Evolutionary conservation across 1,140 invertebrate species (phyloP).

Genomic region (Ceratina australensis): DNA sequence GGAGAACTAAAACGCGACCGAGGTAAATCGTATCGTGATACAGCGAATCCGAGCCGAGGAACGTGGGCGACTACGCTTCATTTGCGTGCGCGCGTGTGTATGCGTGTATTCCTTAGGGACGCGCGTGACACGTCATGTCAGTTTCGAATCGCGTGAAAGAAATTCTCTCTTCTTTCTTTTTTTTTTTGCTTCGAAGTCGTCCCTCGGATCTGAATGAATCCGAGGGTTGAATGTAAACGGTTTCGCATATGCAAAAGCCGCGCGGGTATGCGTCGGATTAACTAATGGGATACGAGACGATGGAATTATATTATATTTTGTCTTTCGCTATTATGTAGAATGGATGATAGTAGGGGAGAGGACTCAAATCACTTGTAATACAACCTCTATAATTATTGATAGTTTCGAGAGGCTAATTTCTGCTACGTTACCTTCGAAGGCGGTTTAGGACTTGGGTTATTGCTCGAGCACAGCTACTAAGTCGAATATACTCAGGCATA

Average conservation of each 20-base stretch:
- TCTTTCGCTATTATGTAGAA: slow-evolving; percentile 6
- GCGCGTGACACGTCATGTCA: slow-evolving; percentile 13
- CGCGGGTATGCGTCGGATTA: not conserved
- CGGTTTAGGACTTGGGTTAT: slow-evolving; percentile 14
- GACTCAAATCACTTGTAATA: slow-evolving; percentile 2
- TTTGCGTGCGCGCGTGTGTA: slow-evolving; percentile 40
- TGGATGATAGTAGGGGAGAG: slow-evolving; percentile 22
- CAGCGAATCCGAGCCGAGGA: slow-evolving; percentile 54
- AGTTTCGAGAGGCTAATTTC: slow-evolving; percentile 37
- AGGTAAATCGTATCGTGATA: slow-evolving; percentile 71
- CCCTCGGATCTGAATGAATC: not conserved
- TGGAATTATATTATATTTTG: slow-evolving; percentile 10
- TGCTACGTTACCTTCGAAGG: slow-evolving; percentile 4
- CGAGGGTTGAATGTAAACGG: not conserved
- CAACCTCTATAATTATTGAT: slow-evolving; percentile 30
- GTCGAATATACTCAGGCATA: not conserved
- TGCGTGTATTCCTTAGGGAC: not conserved
- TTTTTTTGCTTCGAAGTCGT: not conserved
- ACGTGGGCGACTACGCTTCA: slow-evolving; percentile 51
- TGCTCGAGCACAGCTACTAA: not conserved
- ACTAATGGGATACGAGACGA: not conserved
- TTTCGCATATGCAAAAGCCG: not conserved
- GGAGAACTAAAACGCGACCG: slow-evolving; percentile 53
- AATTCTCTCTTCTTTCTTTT: slow-evolving; percentile 32
- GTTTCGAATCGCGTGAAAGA: slow-evolving; percentile 31